Evolutionary conservation across 1,140 invertebrate species (phyloP).

Genomic region (Phthorimaea operculella): DNA sequence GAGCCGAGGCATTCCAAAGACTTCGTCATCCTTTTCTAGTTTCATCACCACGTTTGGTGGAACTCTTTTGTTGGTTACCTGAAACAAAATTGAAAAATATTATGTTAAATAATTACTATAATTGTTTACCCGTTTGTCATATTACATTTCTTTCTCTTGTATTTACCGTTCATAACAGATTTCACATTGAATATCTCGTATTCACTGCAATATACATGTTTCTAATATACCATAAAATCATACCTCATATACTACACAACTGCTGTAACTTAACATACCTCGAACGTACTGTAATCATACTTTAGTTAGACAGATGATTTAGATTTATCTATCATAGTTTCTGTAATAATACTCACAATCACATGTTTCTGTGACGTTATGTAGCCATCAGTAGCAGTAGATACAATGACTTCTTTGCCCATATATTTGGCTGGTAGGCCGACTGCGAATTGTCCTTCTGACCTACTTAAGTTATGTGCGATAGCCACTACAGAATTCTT

Average conservation of each 20-base stretch:
- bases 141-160: too few relatives aligned
- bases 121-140: too few relatives aligned
- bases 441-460: conserved; percentile 32
- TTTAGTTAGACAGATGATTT: too few relatives aligned
- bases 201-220: too few relatives aligned
- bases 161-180: too few relatives aligned
- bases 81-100: conserved; percentile 11
- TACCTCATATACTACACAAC: too few relatives aligned
- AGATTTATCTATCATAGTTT: too few relatives aligned
- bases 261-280: too few relatives aligned
- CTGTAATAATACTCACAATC: conserved; percentile 33
- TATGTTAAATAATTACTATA: too few relatives aligned
- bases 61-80: conserved; percentile 41
- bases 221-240: too few relatives aligned
- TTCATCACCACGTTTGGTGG: conserved; percentile 73
- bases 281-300: too few relatives aligned
- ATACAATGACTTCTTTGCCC: conserved; percentile 35
- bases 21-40: conserved; percentile 72
- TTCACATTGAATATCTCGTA: too few relatives aligned
- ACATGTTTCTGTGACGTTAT: conserved; percentile 34
- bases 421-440: conserved; percentile 31
- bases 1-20: conserved; percentile 78
- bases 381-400: conserved; percentile 31
- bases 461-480: conserved; percentile 29
- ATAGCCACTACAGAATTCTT: conserved; percentile 16